phyloP scores from a whole-genome alignment of 2,797 vertebrate species.

The Adrianichthys oophorus region DNA sequence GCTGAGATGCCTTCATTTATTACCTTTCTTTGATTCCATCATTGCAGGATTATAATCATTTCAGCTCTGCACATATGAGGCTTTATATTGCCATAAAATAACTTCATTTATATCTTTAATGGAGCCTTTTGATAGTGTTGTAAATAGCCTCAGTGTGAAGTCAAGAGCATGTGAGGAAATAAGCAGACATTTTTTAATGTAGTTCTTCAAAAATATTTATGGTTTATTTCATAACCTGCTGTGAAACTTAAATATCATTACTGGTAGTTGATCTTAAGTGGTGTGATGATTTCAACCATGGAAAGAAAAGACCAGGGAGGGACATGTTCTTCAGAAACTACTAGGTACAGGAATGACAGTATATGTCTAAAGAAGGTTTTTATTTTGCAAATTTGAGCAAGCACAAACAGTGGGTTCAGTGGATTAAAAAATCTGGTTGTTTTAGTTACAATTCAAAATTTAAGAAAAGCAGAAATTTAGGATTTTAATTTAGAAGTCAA shows the following conservation, averaged over 20 bases:
- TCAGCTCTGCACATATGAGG: slow-evolving; percentile 25
- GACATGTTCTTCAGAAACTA: no score
- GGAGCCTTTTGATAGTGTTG: not conserved
- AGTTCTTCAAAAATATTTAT: not conserved
- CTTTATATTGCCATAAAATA: slow-evolving; percentile 28
- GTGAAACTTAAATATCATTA: not conserved
- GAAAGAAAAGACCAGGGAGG: not conserved
- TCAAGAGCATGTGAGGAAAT: no score
- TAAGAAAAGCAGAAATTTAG: no score
- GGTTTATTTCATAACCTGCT: not conserved
- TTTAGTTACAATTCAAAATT: no score
- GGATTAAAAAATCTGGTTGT: no score
- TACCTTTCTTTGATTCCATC: slow-evolving; percentile 31
- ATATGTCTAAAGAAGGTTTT: no score
- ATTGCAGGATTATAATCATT: slow-evolving; percentile 21
- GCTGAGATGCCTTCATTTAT: slow-evolving; percentile 38
- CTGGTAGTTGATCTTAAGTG: not conserved
- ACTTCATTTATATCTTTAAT: slow-evolving; percentile 26
- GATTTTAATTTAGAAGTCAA: no score
- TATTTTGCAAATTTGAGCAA: no score
- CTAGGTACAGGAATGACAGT: no score
- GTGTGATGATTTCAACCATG: not conserved
- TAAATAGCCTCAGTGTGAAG: no score
- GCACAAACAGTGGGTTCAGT: no score
- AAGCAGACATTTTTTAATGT: not conserved